phyloP scores from a whole-genome alignment of 2,888 invertebrate species.

The Oxystoma pomonae region DNA sequence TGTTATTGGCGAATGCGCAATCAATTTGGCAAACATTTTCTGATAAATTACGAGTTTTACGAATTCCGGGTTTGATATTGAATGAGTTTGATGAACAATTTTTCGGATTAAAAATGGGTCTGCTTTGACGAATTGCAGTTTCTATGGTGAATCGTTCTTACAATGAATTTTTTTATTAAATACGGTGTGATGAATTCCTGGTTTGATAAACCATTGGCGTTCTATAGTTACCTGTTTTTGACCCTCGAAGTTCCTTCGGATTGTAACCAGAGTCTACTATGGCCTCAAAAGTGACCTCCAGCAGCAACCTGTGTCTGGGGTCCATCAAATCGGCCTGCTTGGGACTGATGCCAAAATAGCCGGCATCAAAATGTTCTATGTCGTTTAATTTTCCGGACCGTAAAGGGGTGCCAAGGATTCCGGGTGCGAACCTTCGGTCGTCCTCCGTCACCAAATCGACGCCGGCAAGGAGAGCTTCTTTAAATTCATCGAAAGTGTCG shows the following conservation, averaged over 20 bases:
- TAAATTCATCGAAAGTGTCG: slow-evolving; percentile 55
- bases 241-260: slow-evolving; percentile 31
- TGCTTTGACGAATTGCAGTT: too few relatives aligned
- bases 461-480: slow-evolving; percentile 52
- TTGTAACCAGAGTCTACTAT: slow-evolving; percentile 35
- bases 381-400: slow-evolving; percentile 27
- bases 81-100: too few relatives aligned
- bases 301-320: slow-evolving; percentile 30
- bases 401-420: slow-evolving; percentile 18
- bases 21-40: too few relatives aligned
- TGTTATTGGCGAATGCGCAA: too few relatives aligned
- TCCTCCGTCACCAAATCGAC: slow-evolving; percentile 70
- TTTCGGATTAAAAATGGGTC: too few relatives aligned
- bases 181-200: too few relatives aligned
- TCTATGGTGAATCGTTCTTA: too few relatives aligned
- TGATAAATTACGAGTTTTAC: too few relatives aligned
- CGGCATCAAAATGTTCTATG: slow-evolving; percentile 32
- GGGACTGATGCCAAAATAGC: slow-evolving; percentile 31
- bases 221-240: slow-evolving; percentile 28
- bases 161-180: too few relatives aligned
- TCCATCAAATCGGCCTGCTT: slow-evolving; percentile 32
- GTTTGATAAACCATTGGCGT: too few relatives aligned
- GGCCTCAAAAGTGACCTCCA: slow-evolving; percentile 32
- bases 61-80: too few relatives aligned
- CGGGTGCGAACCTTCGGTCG: slow-evolving; percentile 67